Evolutionary conservation across 2,113 vertebrate species (phyloP).

Genomic region (Rynchops niger): DNA sequence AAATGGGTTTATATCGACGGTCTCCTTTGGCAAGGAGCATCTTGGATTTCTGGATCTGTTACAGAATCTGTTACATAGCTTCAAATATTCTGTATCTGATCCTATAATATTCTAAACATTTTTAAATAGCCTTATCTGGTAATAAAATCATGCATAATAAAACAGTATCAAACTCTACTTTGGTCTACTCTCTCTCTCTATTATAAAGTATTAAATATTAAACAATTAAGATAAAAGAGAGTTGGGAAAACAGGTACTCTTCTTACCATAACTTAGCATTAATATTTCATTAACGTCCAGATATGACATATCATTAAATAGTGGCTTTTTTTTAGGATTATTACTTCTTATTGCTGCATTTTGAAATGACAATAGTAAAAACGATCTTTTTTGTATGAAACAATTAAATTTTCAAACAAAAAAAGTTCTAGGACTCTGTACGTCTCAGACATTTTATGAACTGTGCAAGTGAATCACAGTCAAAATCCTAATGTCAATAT

Average conservation of each 20-base stretch:
- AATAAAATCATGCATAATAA: constrained; percentile 56
- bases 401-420: background rate
- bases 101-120: constrained; percentile 21
- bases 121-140: constrained; percentile 25
- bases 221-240: constrained; percentile 49
- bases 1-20: background rate
- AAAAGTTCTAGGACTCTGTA: background rate
- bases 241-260: constrained; percentile 14
- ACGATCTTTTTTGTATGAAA: background rate
- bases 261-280: constrained; percentile 41
- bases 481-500: background rate
- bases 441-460: background rate
- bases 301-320: constrained; percentile 38
- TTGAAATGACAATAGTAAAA: background rate
- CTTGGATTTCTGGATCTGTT: background rate
- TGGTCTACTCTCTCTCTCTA: constrained; percentile 34
- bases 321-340: background rate
- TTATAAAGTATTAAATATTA: constrained; percentile 57
- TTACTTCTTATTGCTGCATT: background rate
- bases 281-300: constrained; percentile 59
- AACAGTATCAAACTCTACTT: constrained; percentile 21
- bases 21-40: background rate
- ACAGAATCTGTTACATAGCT: background rate
- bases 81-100: background rate
- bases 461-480: background rate